phyloP scores from a whole-genome alignment of 2,797 vertebrate species.

The Crocodylus rhombifer region DNA sequence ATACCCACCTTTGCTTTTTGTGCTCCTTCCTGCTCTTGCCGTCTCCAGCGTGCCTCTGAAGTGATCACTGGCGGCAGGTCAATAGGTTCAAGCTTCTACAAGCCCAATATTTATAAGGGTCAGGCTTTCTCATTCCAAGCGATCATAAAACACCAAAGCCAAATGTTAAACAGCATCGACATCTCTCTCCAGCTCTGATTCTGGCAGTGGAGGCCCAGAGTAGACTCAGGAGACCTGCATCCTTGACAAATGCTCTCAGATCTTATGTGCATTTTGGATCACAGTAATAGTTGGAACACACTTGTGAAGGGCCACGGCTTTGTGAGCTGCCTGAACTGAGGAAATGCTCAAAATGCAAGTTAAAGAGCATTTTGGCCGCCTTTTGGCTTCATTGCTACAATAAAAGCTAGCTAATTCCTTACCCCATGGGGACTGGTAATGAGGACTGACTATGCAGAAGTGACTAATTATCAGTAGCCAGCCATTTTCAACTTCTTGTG shows the following conservation, averaged over 20 bases:
- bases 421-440: not conserved
- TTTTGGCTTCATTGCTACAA: not conserved
- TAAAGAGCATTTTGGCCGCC: not conserved
- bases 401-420: fast-evolving
- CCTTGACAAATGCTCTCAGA: not conserved
- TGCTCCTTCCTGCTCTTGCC: not conserved
- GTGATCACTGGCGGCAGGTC: conserved; percentile 18
- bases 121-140: conserved; percentile 22
- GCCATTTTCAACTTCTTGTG: too few species aligned
- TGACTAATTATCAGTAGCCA: too few species aligned
- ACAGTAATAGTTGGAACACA: not conserved
- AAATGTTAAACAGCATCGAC: not conserved
- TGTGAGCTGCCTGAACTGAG: not conserved
- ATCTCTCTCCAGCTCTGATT: not conserved
- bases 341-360: not conserved
- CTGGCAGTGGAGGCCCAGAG: not conserved
- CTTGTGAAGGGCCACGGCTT: not conserved
- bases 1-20: conserved; percentile 69
- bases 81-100: conserved; percentile 81
- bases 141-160: conserved; percentile 35
- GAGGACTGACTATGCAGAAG: too few species aligned
- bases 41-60: conserved; percentile 49
- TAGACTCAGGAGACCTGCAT: not conserved
- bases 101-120: conserved; percentile 66
- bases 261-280: not conserved